These are phyloP conservation scores for Syrrhaptes paradoxus DNA, from an alignment of 2,113 vertebrate genomes.

Conservation along the genomic window DNA sequence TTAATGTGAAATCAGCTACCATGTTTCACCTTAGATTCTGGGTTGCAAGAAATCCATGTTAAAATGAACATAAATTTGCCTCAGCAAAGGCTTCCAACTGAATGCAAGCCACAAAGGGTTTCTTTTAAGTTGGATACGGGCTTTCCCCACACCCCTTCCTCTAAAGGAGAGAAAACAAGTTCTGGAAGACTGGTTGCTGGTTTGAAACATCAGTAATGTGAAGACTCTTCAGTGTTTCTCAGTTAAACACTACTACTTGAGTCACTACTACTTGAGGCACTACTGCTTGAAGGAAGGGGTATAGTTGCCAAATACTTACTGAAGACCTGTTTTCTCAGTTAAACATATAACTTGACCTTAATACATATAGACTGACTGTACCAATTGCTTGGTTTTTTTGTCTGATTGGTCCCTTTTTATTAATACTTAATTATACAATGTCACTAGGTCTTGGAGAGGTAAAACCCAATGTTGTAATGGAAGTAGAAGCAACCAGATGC, in stretches of 20 bases:
- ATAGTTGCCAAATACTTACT: neutral
- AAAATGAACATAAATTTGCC: neutral
- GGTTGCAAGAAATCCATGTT: neutral
- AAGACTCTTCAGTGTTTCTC: neutral
- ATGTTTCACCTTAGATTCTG: neutral
- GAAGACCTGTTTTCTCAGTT: neutral
- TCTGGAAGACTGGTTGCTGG: neutral
- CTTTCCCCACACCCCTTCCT: neutral
- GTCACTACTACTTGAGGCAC: neutral
- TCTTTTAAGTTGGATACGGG: neutral
- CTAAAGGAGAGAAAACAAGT: neutral
- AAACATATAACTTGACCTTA: neutral
- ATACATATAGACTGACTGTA: neutral
- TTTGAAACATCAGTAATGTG: neutral
- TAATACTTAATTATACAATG: neutral
- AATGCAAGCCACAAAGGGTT: neutral
- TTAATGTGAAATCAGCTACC: neutral
- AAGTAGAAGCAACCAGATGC: neutral
- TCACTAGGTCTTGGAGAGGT: neutral
- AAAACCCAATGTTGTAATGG: neutral
- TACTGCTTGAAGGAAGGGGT: neutral
- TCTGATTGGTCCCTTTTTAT: neutral
- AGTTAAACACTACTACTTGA: neutral
- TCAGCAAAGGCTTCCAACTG: neutral
- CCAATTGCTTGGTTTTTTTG: neutral